Conservation (phyloP, 2,888 invertebrate species). For the Andricus curvator region DNA sequence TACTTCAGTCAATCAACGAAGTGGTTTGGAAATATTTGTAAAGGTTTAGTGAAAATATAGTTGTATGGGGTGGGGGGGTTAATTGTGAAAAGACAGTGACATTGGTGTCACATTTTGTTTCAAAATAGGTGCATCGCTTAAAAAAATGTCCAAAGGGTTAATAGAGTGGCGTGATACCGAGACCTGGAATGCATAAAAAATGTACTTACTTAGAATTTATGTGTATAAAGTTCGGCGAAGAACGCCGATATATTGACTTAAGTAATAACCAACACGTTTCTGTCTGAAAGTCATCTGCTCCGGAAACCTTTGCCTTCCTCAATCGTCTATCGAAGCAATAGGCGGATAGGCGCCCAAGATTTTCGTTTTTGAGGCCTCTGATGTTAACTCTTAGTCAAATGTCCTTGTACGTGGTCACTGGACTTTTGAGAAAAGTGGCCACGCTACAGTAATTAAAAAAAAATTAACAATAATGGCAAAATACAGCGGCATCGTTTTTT, state of each 20-base stretch:
- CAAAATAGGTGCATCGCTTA: no score
- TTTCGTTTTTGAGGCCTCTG: not conserved
- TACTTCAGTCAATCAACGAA: not conserved
- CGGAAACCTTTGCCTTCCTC: not conserved
- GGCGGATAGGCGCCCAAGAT: not conserved
- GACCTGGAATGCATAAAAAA: no score
- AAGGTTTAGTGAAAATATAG: not conserved
- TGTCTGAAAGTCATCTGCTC: not conserved
- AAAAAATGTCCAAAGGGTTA: no score
- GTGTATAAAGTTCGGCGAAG: not conserved
- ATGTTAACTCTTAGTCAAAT: not conserved
- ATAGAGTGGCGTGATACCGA: no score
- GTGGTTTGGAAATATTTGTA: not conserved
- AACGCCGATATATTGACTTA: not conserved
- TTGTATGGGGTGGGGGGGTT: not conserved
- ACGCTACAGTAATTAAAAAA: no score
- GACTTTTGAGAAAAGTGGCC: no score
- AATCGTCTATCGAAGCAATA: conserved; percentile 5
- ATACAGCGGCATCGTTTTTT: no score
- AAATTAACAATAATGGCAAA: no score
- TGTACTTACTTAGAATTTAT: not conserved
- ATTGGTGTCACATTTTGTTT: no score
- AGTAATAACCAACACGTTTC: not conserved
- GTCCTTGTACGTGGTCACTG: no score
- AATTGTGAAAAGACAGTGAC: not conserved